These are phyloP conservation scores for Diorhabda elongata DNA, from an alignment of 1,140 invertebrate species.

Conservation along the genomic window DNA sequence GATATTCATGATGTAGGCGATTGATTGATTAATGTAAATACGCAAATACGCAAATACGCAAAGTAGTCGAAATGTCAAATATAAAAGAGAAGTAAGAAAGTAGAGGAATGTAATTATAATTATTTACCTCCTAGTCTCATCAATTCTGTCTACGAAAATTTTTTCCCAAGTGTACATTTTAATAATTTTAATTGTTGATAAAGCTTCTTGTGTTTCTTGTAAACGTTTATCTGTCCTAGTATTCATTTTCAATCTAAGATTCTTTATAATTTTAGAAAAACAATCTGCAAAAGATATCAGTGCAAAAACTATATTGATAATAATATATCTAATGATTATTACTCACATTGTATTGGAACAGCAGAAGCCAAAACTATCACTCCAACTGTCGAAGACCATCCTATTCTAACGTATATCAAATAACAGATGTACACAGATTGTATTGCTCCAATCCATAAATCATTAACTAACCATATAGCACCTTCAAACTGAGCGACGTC, in stretches of 20 bases:
- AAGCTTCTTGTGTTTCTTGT: slow-evolving; percentile 79
- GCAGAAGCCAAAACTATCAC: slow-evolving; percentile 74
- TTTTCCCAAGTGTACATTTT: slow-evolving; percentile 90
- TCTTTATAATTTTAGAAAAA: slow-evolving; percentile 30
- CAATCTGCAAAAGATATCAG: slow-evolving; percentile 26
- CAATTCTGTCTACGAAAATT: slow-evolving; percentile 66
- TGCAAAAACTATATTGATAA: neutral
- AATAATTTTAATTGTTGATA: slow-evolving; percentile 72
- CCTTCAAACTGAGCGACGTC: slow-evolving; percentile 74
- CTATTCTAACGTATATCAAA: slow-evolving; percentile 73
- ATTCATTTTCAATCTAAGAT: slow-evolving; percentile 24
- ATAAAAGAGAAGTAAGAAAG: too few relatives aligned
- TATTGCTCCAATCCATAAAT: slow-evolving; percentile 76
- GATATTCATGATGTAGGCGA: too few relatives aligned
- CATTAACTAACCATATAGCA: slow-evolving; percentile 65
- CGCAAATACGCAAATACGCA: too few relatives aligned
- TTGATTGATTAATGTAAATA: too few relatives aligned
- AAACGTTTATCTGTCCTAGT: slow-evolving; percentile 68
- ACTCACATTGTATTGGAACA: slow-evolving; percentile 74
- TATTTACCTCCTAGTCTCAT: slow-evolving; percentile 32
- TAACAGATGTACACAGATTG: slow-evolving; percentile 71
- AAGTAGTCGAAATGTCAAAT: too few relatives aligned
- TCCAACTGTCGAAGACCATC: slow-evolving; percentile 69
- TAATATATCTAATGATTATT: neutral
- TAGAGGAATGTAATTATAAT: neutral